These are phyloP conservation scores for Pectinophora gossypiella DNA, from an alignment of 1,140 invertebrate species.

Conservation along the genomic window DNA sequence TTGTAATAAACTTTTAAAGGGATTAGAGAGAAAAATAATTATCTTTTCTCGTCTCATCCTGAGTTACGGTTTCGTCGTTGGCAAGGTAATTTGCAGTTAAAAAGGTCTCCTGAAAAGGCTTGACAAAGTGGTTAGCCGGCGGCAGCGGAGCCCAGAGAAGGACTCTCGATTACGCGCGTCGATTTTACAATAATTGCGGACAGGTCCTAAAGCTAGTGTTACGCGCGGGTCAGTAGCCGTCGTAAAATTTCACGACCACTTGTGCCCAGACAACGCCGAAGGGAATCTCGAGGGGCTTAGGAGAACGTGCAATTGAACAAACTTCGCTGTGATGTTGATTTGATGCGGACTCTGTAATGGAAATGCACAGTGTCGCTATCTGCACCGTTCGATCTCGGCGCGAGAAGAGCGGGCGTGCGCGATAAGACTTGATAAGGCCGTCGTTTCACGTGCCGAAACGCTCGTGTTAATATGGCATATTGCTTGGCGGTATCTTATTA, in stretches of 20 bases:
- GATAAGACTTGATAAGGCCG: conserved; percentile 12
- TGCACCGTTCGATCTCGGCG: conserved; percentile 9
- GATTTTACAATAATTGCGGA: conserved; percentile 47
- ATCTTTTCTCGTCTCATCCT: conserved; percentile 18
- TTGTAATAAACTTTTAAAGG: background rate
- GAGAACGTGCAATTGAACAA: conserved; percentile 21
- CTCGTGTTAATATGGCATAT: background rate
- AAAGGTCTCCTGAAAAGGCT: conserved; percentile 32
- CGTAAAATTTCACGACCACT: conserved; percentile 52
- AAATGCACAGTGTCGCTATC: conserved; percentile 13
- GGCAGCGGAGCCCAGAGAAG: conserved; percentile 16
- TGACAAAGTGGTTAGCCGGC: conserved; percentile 40
- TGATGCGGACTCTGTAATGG: conserved; percentile 17
- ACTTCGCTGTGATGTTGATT: conserved; percentile 16
- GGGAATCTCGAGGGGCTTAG: conserved; percentile 22
- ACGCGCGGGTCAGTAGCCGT: conserved; percentile 40
- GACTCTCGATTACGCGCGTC: conserved; percentile 35
- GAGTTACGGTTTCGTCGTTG: conserved; percentile 31
- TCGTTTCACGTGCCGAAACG: conserved; percentile 1
- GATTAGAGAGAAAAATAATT: conserved; percentile 1
- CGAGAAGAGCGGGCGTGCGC: background rate
- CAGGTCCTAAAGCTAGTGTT: conserved; percentile 39
- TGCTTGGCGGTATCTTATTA: conserved; percentile 16
- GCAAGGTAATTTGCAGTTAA: conserved; percentile 37
- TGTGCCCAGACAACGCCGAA: conserved; percentile 21